Evolutionary conservation across 2,888 invertebrate species (phyloP).

Genomic region (Pyrrhia umbra): DNA sequence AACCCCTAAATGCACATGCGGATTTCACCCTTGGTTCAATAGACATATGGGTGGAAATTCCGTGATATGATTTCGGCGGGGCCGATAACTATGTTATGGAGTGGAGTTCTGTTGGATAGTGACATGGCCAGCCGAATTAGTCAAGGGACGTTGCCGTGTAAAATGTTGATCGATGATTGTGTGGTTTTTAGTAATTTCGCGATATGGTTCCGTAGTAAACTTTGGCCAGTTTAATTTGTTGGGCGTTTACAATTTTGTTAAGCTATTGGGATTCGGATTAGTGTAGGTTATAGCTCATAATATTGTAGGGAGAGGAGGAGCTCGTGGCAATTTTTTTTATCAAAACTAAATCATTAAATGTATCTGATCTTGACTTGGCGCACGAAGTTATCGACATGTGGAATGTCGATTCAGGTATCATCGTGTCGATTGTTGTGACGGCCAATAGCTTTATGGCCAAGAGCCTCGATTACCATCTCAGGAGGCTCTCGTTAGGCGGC

Average conservation of each 20-base stretch:
- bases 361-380: too few relatives aligned
- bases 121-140: slow-evolving; percentile 70
- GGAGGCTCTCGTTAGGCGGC: too few relatives aligned
- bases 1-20: not conserved
- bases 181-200: slow-evolving; percentile 23
- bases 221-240: too few relatives aligned
- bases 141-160: slow-evolving; percentile 61
- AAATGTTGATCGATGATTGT: slow-evolving; percentile 66
- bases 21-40: not conserved
- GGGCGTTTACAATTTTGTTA: not conserved
- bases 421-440: too few relatives aligned
- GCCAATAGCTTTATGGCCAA: too few relatives aligned
- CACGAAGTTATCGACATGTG: too few relatives aligned
- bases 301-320: too few relatives aligned
- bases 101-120: too few relatives aligned
- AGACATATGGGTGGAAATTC: not conserved
- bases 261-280: not conserved
- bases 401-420: too few relatives aligned
- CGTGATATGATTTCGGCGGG: slow-evolving; percentile 2
- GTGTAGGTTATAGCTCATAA: not conserved
- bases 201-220: not conserved
- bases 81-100: slow-evolving; percentile 44
- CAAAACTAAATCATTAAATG: too few relatives aligned
- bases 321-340: too few relatives aligned
- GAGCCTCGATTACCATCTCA: too few relatives aligned